Conservation (phyloP, 2,888 invertebrate genomes). For the Epinotia ramella region DNA sequence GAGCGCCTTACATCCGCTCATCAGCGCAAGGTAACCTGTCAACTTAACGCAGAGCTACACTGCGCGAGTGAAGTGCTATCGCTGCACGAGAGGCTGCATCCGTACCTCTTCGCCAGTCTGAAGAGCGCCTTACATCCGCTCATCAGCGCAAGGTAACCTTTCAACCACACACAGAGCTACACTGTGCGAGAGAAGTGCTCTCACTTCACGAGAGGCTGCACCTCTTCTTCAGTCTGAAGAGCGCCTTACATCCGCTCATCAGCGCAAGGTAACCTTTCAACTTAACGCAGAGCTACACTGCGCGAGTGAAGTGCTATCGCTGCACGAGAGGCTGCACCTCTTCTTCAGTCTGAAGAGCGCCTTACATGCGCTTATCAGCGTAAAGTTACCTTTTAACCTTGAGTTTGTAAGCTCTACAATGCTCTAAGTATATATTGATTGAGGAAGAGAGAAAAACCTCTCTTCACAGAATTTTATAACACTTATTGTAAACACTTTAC, state of each 20-base stretch:
- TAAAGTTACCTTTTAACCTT: no score
- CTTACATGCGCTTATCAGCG: conserved; percentile 90
- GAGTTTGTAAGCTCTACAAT: no score
- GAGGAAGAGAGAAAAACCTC: no score
- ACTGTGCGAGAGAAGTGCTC: no score
- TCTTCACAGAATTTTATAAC: no score
- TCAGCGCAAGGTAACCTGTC: conserved; percentile 84
- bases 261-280: conserved; percentile 56
- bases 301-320: no score
- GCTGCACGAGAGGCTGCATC: no score
- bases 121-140: conserved; percentile 91
- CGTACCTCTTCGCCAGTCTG: conserved; percentile 81
- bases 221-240: conserved; percentile 89
- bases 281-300: background rate
- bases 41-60: background rate
- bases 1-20: conserved; percentile 91
- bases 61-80: no score
- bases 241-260: conserved; percentile 91
- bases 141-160: conserved; percentile 85
- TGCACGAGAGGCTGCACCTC: no score
- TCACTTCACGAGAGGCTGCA: no score
- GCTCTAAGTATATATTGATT: no score
- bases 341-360: conserved; percentile 89
- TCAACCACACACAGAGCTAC: background rate
- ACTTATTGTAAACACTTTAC: no score